Evolutionary conservation across 2,797 vertebrate genomes (phyloP).

Genomic region (Gouania willdenowi): DNA sequence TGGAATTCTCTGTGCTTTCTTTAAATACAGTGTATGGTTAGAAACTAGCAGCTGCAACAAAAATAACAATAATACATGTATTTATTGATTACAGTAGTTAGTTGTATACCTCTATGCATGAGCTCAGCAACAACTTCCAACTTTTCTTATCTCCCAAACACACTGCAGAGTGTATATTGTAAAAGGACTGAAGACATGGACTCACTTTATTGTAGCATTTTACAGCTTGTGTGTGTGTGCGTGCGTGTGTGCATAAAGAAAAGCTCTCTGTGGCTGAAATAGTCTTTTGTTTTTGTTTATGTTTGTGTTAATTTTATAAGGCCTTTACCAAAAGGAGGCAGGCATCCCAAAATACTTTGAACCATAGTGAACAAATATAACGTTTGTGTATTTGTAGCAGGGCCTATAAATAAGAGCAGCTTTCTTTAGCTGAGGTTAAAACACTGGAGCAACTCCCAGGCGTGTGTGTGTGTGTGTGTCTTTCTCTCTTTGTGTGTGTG

Average conservation of each 20-base stretch:
- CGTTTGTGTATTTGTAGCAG: conserved; percentile 56
- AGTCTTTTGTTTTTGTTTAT: conserved; percentile 45
- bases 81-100: no score
- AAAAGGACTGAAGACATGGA: no score
- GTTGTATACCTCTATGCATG: no score
- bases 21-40: no score
- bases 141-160: no score
- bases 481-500: neutral
- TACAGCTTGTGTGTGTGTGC: no score
- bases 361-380: conserved; percentile 61
- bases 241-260: neutral
- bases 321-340: conserved; percentile 42
- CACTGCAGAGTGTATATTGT: no score
- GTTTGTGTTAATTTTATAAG: conserved; percentile 43
- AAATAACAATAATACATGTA: no score
- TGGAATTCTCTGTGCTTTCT: neutral
- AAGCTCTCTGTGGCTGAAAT: conserved; percentile 18
- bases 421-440: conserved; percentile 52
- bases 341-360: conserved; percentile 50
- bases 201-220: no score
- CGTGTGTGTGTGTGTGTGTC: conserved; percentile 16
- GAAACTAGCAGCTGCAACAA: no score
- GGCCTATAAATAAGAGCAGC: conserved; percentile 60
- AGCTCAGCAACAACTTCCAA: no score
- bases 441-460: conserved; percentile 49